A percentile compares a stretch with the other conserved stretches of the same genome.
Evolutionary conservation across 2,888 invertebrate genomes (phyloP).

Genomic region (Steromphala cineraria): DNA sequence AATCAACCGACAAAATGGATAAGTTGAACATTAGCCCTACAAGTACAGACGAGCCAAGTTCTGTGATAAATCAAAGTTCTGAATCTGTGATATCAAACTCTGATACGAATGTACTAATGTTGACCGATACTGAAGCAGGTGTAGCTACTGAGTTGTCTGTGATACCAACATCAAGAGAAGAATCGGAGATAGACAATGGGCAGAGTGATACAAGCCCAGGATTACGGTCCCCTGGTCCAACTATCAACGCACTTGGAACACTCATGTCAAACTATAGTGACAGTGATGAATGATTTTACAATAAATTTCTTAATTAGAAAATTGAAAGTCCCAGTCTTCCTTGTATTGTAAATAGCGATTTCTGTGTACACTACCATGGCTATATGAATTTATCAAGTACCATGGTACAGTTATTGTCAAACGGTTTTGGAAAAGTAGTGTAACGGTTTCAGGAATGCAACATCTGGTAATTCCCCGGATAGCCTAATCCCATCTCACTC

Average conservation of each 20-base stretch:
- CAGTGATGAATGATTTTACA: background rate
- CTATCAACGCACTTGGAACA: background rate
- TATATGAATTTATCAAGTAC: too few relatives aligned
- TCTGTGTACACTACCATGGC: too few relatives aligned
- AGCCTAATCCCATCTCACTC: too few relatives aligned
- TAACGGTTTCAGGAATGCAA: too few relatives aligned
- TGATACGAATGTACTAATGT: background rate
- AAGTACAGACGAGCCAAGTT: background rate
- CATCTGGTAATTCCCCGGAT: too few relatives aligned
- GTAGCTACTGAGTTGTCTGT: background rate
- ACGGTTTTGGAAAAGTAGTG: too few relatives aligned
- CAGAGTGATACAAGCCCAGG: background rate
- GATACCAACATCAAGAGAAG: background rate
- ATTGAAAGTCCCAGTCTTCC: too few relatives aligned
- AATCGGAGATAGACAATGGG: background rate
- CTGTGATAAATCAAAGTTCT: background rate
- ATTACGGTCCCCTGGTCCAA: background rate
- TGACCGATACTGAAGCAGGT: background rate
- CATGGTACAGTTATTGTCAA: too few relatives aligned
- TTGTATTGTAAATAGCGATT: too few relatives aligned
- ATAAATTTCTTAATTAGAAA: background rate
- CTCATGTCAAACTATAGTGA: slow-evolving; percentile 2
- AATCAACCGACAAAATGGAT: background rate
- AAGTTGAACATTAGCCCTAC: background rate
- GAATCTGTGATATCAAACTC: background rate